phyloP scores from a whole-genome alignment of 2,888 invertebrate species.

The Polyommatus icarus region DNA sequence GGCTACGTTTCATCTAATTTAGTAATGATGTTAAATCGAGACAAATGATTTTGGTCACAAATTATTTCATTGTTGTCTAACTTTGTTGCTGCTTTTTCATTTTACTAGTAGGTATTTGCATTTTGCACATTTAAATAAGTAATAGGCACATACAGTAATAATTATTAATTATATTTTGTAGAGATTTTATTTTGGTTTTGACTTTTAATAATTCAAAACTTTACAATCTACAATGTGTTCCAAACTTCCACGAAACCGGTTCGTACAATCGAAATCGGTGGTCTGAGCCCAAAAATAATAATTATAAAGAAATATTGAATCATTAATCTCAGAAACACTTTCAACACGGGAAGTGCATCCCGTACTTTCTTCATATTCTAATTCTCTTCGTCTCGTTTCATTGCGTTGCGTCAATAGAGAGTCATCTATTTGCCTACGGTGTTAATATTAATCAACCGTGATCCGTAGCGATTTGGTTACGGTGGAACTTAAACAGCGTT shows the following conservation, averaged over 20 bases:
- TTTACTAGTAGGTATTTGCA: not conserved
- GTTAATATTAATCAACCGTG: conserved; percentile 40
- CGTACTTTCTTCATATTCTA: conserved; percentile 19
- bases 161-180: too few relatives aligned
- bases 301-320: conserved; percentile 8
- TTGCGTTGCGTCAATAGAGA: conserved; percentile 40
- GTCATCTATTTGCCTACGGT: conserved; percentile 34
- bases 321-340: conserved; percentile 18
- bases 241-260: not conserved
- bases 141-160: too few relatives aligned
- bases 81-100: not conserved
- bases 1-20: conserved; percentile 7
- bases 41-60: not conserved
- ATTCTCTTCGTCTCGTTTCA: conserved; percentile 35
- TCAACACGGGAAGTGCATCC: conserved; percentile 22
- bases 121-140: not conserved
- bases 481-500: not conserved
- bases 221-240: not conserved
- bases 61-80: not conserved
- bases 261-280: not conserved
- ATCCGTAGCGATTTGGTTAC: conserved; percentile 37
- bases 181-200: not conserved
- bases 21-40: not conserved
- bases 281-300: conserved; percentile 1
- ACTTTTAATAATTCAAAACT: not conserved